These are phyloP conservation scores for Halocaridina rubra DNA, from an alignment of 2,888 invertebrate species.

Conservation along the genomic window DNA sequence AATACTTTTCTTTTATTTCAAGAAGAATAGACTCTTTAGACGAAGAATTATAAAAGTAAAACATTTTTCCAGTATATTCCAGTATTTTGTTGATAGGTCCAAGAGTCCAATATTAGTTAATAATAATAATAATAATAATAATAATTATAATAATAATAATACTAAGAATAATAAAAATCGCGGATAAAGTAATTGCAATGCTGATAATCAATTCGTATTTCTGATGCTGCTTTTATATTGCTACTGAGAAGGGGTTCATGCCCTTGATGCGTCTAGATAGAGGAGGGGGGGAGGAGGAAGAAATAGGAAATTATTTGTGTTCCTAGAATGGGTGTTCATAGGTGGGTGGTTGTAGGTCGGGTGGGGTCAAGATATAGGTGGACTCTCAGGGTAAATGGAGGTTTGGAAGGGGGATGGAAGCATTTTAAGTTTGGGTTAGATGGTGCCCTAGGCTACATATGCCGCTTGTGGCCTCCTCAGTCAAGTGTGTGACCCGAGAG, in stretches of 20 bases:
- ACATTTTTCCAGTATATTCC: no score
- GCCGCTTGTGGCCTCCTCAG: conserved; percentile 34
- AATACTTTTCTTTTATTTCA: no score
- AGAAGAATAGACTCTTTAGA: no score
- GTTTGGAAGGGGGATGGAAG: background rate
- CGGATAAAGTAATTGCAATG: no score
- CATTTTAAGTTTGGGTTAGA: conserved; percentile 68
- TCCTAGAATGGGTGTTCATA: background rate
- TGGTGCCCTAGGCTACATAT: conserved; percentile 67
- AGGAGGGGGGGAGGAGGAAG: background rate
- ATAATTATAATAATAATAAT: background rate
- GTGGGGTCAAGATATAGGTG: background rate
- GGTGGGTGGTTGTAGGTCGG: background rate
- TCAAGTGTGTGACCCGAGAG: conserved; percentile 20
- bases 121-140: background rate
- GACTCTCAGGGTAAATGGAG: background rate
- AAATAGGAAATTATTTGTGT: no score
- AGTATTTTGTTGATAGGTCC: no score
- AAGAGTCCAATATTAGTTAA: no score
- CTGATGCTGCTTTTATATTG: no score
- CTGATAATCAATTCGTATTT: no score
- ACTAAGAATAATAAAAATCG: background rate
- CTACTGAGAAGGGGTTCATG: no score
- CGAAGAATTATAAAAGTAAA: no score
- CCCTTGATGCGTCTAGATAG: no score